phyloP scores from a whole-genome alignment of 2,113 vertebrate genomes.

The Emydura subglobosa region DNA sequence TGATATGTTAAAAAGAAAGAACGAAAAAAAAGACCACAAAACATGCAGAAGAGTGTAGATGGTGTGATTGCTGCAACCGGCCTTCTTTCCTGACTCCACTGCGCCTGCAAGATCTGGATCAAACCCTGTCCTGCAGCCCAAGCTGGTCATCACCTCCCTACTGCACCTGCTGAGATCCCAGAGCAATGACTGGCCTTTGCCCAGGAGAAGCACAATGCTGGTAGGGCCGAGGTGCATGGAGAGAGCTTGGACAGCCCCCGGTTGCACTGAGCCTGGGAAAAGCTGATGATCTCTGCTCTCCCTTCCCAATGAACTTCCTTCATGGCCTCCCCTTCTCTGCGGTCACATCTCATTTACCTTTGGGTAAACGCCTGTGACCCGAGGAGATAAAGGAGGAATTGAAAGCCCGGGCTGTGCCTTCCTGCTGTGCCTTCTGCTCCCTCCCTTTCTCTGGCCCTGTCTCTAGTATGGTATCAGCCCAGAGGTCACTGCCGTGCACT shows the following conservation, averaged over 20 bases:
- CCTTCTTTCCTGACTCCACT: neutral
- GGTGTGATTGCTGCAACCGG: neutral
- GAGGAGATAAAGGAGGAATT: conserved; percentile 37
- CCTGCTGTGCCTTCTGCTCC: neutral
- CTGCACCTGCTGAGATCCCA: neutral
- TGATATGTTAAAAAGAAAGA: neutral
- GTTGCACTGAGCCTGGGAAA: neutral
- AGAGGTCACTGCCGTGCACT: neutral
- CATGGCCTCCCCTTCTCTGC: neutral
- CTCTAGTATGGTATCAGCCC: neutral
- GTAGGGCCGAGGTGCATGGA: neutral
- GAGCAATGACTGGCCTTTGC: neutral
- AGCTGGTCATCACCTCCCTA: neutral
- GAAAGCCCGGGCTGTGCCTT: neutral
- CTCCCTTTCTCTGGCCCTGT: neutral
- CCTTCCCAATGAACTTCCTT: neutral
- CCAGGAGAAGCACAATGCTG: neutral
- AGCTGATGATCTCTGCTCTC: neutral
- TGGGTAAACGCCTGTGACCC: neutral
- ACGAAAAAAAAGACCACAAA: neutral
- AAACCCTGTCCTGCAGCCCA: neutral
- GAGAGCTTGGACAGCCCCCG: neutral
- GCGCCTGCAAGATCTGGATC: neutral
- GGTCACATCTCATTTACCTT: neutral
- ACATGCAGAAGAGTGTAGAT: neutral